A percentile compares a stretch with the other conserved stretches of the same genome.
phyloP scores from a whole-genome alignment of 2,113 vertebrate species.

The Dicrurus megarhynchus region DNA sequence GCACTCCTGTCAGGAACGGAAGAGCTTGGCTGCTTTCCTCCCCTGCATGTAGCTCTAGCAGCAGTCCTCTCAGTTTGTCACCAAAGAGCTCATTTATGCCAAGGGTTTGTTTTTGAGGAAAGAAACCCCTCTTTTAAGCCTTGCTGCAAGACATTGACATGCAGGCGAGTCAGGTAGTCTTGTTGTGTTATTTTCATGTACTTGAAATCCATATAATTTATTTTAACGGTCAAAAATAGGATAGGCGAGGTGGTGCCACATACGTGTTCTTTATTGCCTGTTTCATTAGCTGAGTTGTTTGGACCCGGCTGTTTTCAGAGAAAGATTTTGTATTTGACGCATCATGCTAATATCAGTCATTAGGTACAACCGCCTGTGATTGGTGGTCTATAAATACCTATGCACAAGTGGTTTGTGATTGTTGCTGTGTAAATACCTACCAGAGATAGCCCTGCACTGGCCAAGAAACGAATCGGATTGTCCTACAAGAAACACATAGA shows the following conservation, averaged over 20 bases:
- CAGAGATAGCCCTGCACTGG: background rate
- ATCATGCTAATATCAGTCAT: conserved; percentile 31
- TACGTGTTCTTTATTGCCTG: background rate
- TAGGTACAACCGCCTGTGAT: background rate
- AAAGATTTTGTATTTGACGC: conserved; percentile 11
- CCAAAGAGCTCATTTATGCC: background rate
- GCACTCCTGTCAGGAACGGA: background rate
- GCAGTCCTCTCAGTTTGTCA: background rate
- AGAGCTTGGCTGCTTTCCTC: background rate
- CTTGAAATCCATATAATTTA: background rate
- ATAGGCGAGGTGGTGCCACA: background rate
- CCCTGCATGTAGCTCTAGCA: background rate
- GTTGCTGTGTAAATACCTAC: background rate
- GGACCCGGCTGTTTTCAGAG: conserved; percentile 10
- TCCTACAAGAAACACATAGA: background rate
- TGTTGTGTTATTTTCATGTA: background rate
- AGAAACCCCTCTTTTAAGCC: background rate
- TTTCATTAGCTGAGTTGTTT: conserved; percentile 1
- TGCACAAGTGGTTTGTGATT: background rate
- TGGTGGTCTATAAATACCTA: conserved; percentile 17
- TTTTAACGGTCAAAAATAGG: background rate
- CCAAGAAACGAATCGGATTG: background rate
- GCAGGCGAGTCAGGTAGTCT: background rate
- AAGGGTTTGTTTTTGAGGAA: background rate
- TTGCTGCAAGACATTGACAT: background rate